Percentiles rank a stretch among this genome's conserved stretches.
Evolutionary conservation across 1,140 invertebrate genomes (phyloP).

Genomic region (Babylonia areolata): DNA sequence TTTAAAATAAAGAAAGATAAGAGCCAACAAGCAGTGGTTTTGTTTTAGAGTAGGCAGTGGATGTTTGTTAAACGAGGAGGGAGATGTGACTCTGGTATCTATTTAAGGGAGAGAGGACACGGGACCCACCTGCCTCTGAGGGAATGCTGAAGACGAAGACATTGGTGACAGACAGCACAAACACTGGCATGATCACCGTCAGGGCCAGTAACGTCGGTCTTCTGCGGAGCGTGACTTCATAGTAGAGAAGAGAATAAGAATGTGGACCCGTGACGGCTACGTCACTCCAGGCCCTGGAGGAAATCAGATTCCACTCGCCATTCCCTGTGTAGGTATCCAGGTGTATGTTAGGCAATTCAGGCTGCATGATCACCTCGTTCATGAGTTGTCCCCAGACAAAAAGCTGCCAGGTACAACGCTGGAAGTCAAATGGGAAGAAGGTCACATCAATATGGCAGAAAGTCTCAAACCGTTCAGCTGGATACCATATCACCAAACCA

Average conservation of each 20-base stretch:
- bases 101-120: background rate
- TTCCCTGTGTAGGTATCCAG: background rate
- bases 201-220: slow-evolving; percentile 4
- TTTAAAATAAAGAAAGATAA: too few species aligned
- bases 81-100: too few species aligned
- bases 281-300: background rate
- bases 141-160: slow-evolving; percentile 41
- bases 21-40: too few species aligned
- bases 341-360: background rate
- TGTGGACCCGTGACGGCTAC: too few species aligned
- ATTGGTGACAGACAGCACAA: slow-evolving; percentile 36
- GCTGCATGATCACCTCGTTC: background rate
- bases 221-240: slow-evolving; percentile 28
- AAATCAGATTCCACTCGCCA: slow-evolving; percentile 37
- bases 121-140: slow-evolving; percentile 31
- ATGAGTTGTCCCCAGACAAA: background rate
- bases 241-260: background rate
- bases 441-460: slow-evolving; percentile 71
- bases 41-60: too few species aligned
- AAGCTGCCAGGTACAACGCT: slow-evolving; percentile 17
- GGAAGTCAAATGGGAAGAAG: slow-evolving; percentile 31
- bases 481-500: slow-evolving; percentile 21
- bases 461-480: slow-evolving; percentile 22
- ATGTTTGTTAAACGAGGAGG: too few species aligned
- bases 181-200: slow-evolving; percentile 34